Conservation (phyloP, 2,797 vertebrate species). For the Siniperca scherzeri region DNA sequence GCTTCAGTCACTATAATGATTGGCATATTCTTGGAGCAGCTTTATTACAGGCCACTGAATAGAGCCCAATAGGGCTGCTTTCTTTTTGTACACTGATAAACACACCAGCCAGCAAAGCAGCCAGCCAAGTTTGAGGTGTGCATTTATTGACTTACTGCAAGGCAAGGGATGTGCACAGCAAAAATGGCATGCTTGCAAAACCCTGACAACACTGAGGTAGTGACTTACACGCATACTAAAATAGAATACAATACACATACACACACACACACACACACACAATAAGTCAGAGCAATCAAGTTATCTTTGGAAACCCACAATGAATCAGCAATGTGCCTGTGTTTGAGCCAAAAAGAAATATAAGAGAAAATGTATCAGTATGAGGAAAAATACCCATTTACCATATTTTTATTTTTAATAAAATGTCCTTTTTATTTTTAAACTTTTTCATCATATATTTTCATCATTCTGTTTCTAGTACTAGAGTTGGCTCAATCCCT, state of each 20-base stretch:
- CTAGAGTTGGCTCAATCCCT: background rate
- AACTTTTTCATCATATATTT: background rate
- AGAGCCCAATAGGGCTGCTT: constrained; percentile 20
- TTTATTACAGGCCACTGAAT: constrained; percentile 32
- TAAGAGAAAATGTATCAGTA: constrained; percentile 13
- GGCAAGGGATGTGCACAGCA: constrained; percentile 34
- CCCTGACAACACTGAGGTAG: constrained; percentile 39
- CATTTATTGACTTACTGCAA: constrained; percentile 56
- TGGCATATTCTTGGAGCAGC: background rate
- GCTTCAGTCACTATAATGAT: background rate
- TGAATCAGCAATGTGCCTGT: constrained; percentile 3
- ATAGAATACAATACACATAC: constrained; percentile 26
- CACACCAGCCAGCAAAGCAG: constrained; percentile 7
- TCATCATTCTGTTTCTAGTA: background rate
- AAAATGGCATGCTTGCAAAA: constrained; percentile 53
- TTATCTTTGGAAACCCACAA: constrained; percentile 18
- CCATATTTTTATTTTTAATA: background rate
- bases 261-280: background rate
- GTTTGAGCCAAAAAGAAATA: background rate
- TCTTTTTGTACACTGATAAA: constrained; percentile 40
- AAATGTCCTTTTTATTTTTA: background rate
- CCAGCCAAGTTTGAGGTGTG: constrained; percentile 32
- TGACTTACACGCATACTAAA: constrained; percentile 44
- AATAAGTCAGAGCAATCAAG: constrained; percentile 36
- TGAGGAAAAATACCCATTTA: constrained; percentile 1